Evolutionary conservation across 2,888 invertebrate genomes (phyloP).

Genomic region (Galerucella calmariensis): DNA sequence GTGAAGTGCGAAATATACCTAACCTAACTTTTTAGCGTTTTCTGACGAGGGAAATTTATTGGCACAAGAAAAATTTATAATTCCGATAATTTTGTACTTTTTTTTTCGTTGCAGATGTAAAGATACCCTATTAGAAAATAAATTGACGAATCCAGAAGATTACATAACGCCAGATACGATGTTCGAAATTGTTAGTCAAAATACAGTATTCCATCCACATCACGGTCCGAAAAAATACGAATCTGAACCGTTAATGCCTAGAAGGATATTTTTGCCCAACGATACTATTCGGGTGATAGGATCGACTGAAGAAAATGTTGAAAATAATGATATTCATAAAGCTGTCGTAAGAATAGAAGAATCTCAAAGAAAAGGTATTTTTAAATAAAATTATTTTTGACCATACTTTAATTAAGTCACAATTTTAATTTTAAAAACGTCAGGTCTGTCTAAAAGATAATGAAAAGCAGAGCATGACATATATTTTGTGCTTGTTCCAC

Average conservation of each 20-base stretch:
- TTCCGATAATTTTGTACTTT: no score
- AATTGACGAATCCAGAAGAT: conserved; percentile 66
- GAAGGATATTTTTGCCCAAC: conserved; percentile 76
- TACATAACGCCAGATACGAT: conserved; percentile 77
- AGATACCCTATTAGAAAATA: conserved; percentile 62
- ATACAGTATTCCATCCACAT: conserved; percentile 68
- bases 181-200: conserved; percentile 74
- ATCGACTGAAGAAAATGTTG: conserved; percentile 64
- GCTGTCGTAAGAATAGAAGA: conserved; percentile 48
- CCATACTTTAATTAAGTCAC: no score
- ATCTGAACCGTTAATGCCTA: conserved; percentile 71
- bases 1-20: no score
- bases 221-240: conserved; percentile 62
- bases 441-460: no score
- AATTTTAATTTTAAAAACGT: no score
- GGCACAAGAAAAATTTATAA: no score
- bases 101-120: conserved; percentile 67
- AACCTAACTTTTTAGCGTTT: no score
- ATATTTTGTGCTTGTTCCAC: no score
- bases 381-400: neutral
- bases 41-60: no score
- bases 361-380: conserved; percentile 47
- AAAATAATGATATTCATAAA: conserved; percentile 67
- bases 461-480: no score
- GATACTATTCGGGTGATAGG: conserved; percentile 80